Base-by-base conservation (phyloP, 2,888 invertebrate species). In the Halictus quadricinctus region DNA sequence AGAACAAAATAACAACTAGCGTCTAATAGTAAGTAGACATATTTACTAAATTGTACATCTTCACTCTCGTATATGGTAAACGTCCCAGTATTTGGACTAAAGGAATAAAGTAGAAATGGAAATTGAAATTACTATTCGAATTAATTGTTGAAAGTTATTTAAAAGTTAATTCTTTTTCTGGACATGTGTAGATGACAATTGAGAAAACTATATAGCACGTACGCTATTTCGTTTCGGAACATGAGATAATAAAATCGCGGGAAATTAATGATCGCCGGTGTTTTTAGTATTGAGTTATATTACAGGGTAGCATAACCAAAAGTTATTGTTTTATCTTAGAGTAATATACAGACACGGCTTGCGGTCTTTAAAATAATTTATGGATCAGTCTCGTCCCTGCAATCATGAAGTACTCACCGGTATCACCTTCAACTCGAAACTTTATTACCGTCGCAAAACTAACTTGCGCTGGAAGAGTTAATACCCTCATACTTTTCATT, bases 331-430 rank as follows among this genome's bases (percentile, higher is more conserved):
- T 80, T 66, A 77, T 73, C 66, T 75, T 12, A 58, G 66, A 84
- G 54, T 41, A 66, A 50, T 77, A 48, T 46, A 75, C 85, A 36
- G 72, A 46, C 77, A 21, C 50, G 36, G 48, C 66, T 66, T n/a
- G 70, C 58, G 74, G 85, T 77, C 70, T 77, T 85, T 85, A 85
- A 85, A 85, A 75, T 85, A 85, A 85, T 85, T 85, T 85, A 85
- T 78, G 84, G 77, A 41, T 58, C 76, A 72, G 76, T 84, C 77
- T 41, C 84, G 76, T 72, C 84, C 84, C 84, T 76, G 21, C 72
- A 85, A 85, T 85, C 77, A 84, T 43, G 73, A 69, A 79, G 75
- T 84, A 78, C 84, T 80, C 66, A 21, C 80, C 54, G n/a, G 80
- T 77, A 80, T 84, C 80, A 80, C 84, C 77, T 80, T 84, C 73